Percentiles rank a stretch among this genome's conserved stretches.
Evolutionary conservation across 2,797 vertebrate genomes (phyloP).

Genomic region (Gephyroberyx darwinii): DNA sequence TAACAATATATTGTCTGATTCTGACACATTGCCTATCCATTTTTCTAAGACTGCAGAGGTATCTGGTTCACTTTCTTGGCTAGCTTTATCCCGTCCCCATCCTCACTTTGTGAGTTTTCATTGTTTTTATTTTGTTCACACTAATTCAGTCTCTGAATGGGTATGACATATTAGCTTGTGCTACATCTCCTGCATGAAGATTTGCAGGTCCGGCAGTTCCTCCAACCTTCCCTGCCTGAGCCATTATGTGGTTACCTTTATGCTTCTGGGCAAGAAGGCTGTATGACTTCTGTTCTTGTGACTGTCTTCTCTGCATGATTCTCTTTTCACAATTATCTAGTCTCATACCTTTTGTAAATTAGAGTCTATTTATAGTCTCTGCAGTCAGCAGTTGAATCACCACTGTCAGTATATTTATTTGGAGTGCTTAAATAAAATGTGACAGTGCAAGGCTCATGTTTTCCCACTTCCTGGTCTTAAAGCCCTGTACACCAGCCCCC

Average conservation of each 20-base stretch:
- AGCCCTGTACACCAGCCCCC: slow-evolving; percentile 9
- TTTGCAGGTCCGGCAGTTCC: background rate
- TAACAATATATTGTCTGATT: slow-evolving; percentile 27
- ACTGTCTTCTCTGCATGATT: slow-evolving; percentile 57
- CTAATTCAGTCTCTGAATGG: background rate
- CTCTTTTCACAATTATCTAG: slow-evolving; percentile 56
- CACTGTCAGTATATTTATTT: slow-evolving; percentile 59
- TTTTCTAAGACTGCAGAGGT: slow-evolving; percentile 20
- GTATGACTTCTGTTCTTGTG: slow-evolving; percentile 23
- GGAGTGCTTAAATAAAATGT: slow-evolving; percentile 33
- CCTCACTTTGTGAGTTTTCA: background rate
- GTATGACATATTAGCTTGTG: slow-evolving; percentile 6
- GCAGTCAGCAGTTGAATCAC: slow-evolving; percentile 62
- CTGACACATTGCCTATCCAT: background rate
- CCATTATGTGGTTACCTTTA: slow-evolving; percentile 27
- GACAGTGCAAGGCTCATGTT: slow-evolving; percentile 30
- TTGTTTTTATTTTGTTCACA: slow-evolving; percentile 4
- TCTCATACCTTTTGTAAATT: slow-evolving; percentile 52
- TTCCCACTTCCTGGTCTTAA: background rate
- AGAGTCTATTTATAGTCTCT: slow-evolving; percentile 63
- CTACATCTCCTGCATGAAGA: slow-evolving; percentile 11
- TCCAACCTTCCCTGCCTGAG: slow-evolving; percentile 5
- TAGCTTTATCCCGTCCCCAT: background rate
- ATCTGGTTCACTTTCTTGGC: slow-evolving; percentile 10
- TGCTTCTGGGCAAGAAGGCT: slow-evolving; percentile 23